Conservation (phyloP, 2,888 invertebrate genomes). For the Drosophila parthenogenetica region DNA sequence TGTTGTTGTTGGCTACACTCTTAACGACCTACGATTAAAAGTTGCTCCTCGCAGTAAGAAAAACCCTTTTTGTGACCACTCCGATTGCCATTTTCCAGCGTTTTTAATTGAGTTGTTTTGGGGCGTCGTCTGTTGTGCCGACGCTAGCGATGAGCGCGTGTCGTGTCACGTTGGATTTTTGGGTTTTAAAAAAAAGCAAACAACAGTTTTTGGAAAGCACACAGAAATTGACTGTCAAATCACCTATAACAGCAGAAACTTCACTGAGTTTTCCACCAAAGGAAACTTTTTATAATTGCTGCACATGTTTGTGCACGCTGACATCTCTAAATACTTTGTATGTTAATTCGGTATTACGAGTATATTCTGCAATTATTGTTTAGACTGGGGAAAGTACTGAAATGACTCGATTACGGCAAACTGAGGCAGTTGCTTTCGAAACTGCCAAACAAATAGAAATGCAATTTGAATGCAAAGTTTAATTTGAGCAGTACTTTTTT, state of each 20-base stretch:
- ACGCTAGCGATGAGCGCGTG: slow-evolving; percentile 18
- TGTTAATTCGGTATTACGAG: slow-evolving; percentile 48
- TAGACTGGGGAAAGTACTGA: slow-evolving; percentile 35
- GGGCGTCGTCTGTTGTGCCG: slow-evolving; percentile 33
- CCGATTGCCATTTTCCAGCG: slow-evolving; percentile 34
- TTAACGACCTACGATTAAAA: slow-evolving; percentile 52
- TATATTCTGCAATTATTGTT: slow-evolving; percentile 54
- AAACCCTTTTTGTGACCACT: slow-evolving; percentile 47
- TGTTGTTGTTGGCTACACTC: slow-evolving; percentile 29
- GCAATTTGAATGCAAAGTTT: slow-evolving; percentile 73
- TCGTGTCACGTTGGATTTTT: slow-evolving; percentile 6
- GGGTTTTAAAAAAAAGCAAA: too few relatives aligned
- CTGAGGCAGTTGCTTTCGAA: slow-evolving; percentile 37
- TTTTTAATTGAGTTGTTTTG: slow-evolving; percentile 60
- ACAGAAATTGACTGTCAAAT: too few relatives aligned
- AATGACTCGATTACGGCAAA: slow-evolving; percentile 1
- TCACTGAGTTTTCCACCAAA: neutral
- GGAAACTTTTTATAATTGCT: neutral
- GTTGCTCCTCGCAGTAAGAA: slow-evolving; percentile 25
- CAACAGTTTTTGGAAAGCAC: too few relatives aligned
- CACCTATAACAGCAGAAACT: neutral
- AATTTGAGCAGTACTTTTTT: slow-evolving; percentile 44
- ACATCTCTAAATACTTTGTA: slow-evolving; percentile 21
- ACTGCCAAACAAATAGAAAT: slow-evolving; percentile 74
- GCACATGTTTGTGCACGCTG: neutral